Base-by-base conservation (phyloP, 2,797 vertebrate species). In the Coluber constrictor region DNA sequence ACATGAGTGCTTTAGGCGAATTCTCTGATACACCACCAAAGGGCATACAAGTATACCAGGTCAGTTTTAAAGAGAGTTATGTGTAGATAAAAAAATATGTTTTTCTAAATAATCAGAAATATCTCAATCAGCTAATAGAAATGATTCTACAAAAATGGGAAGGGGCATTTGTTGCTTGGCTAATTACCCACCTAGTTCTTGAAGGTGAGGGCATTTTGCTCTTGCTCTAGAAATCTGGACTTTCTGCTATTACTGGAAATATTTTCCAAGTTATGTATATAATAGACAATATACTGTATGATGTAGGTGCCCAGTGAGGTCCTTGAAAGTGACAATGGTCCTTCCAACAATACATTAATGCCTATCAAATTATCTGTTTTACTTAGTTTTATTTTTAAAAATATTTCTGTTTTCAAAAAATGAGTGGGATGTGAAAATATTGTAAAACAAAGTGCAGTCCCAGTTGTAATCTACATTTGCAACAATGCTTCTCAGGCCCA, bases 1-100 rank as follows among this genome's bases (percentile, higher is more conserved):
- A 94, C 9, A n/a, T 94, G 55, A 98, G 97, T 83, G 97, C 96
- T 43, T 94, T 98, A 32, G 96, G 96, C 32, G 94, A 96, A 51
- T 96, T 97, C 86, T 95, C 94, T 90, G 96, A 96, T 15, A 87
- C 93, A 37, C 91, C 96, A 57, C 97, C 97, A 0, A 96, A 93
- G 90, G 97, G 97, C 87, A 83, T 95, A 47, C 97, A 97, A 66
- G 95, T 95, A 92, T 98, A 97, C 89, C 97, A 98, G 97, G 97
- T 98, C 29, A 3, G 87, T 18, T 95, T 92, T 92, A 63, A 47
- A 92, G 87, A 59, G 54, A 7, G 51, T 56, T 83, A 29, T 55
- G 37, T 37, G 29, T 29, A 63, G 12, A 3, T 56, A 12, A 90
- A 12, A 61, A 43, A 59, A 29, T 55, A 90, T 12, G 5, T 10